Percentiles rank a stretch among this genome's conserved stretches.
Conservation (phyloP, 2,113 vertebrate genomes). For the Tragelaphus scriptus region DNA sequence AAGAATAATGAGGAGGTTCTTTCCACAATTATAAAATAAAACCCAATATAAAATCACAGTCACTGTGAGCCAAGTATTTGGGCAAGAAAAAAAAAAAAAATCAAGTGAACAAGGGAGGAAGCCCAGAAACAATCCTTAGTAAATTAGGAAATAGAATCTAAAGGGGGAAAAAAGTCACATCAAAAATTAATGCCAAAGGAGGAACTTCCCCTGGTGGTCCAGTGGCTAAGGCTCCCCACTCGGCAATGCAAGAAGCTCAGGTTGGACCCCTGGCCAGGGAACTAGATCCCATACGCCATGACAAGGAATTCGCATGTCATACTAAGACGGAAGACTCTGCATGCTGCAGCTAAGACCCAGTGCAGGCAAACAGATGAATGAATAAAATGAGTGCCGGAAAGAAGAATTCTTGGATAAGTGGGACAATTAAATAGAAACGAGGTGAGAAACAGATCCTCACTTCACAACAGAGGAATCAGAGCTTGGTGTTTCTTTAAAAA, state of each 20-base stretch:
- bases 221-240: background rate
- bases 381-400: background rate
- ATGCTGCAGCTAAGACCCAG: background rate
- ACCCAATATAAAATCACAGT: background rate
- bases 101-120: background rate
- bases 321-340: background rate
- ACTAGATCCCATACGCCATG: background rate
- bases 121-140: background rate
- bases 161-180: background rate
- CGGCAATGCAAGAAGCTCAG: background rate
- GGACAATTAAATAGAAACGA: background rate
- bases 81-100: background rate
- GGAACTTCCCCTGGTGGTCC: background rate
- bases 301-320: accelerated
- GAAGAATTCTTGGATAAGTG: background rate
- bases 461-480: background rate
- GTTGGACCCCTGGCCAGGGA: background rate
- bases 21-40: background rate
- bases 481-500: background rate
- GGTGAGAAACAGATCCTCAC: background rate
- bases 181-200: background rate
- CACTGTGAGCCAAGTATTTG: background rate
- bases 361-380: background rate
- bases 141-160: background rate
- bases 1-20: background rate